Evolutionary conservation across 2,888 invertebrate genomes (phyloP).

Genomic region (Cephus rjabovi): DNA sequence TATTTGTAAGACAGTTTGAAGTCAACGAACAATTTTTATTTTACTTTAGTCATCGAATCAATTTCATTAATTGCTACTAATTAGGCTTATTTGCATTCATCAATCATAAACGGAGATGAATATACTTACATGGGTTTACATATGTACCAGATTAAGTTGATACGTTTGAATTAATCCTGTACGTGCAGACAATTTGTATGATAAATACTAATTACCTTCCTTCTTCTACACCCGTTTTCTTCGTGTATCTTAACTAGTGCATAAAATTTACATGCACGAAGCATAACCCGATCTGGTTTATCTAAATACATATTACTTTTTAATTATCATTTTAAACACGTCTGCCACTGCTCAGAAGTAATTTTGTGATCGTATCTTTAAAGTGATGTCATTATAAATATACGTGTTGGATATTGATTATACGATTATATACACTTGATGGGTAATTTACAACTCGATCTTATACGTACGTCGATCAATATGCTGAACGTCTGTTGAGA

Average conservation of each 20-base stretch:
- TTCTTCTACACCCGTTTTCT: not conserved
- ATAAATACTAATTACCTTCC: not conserved
- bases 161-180: not conserved
- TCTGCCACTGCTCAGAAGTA: not conserved
- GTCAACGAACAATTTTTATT: too few species aligned
- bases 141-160: not conserved
- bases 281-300: not conserved
- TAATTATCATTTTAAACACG: not conserved
- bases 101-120: not conserved
- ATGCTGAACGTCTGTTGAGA: not conserved
- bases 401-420: not conserved
- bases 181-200: not conserved
- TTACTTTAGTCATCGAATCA: not conserved
- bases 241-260: not conserved
- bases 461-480: not conserved
- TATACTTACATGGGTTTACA: not conserved
- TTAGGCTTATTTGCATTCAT: not conserved
- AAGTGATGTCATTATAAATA: not conserved
- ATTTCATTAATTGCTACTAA: not conserved
- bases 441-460: not conserved
- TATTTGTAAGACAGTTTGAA: too few species aligned
- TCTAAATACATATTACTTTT: not conserved
- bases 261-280: not conserved
- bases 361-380: not conserved
- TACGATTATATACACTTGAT: too few species aligned